Evolutionary conservation across 2,113 vertebrate genomes (phyloP).

Genomic region (Oxyura jamaicensis): DNA sequence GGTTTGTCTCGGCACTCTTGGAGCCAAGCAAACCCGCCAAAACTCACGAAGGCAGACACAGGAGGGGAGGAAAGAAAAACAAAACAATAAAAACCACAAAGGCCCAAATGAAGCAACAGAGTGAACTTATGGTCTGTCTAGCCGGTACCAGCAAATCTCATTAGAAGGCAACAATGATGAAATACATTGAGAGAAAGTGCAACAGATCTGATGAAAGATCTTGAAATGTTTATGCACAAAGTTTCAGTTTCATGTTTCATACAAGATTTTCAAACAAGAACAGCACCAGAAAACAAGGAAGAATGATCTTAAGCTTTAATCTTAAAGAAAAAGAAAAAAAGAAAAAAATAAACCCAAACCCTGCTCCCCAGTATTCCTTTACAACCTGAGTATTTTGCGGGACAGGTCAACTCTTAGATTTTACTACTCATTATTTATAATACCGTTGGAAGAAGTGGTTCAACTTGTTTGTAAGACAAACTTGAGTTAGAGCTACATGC

Average conservation of each 20-base stretch:
- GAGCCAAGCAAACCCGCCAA: background rate
- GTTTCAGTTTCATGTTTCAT: background rate
- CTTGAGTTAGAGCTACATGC: fast-evolving
- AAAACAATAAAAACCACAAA: background rate
- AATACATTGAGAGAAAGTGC: background rate
- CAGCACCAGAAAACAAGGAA: background rate
- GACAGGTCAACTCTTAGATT: background rate
- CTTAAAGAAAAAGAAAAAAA: background rate
- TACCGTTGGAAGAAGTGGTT: background rate
- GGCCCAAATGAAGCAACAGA: background rate
- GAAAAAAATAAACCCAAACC: too few relatives aligned
- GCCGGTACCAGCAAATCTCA: background rate
- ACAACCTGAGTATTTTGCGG: background rate
- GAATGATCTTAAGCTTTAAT: background rate
- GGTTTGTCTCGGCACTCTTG: background rate
- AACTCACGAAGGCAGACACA: background rate
- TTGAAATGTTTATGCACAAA: background rate
- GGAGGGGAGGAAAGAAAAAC: background rate
- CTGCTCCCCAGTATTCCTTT: background rate
- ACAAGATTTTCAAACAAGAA: background rate
- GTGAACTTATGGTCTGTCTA: conserved; percentile 22
- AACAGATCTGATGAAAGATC: background rate
- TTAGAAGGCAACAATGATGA: background rate
- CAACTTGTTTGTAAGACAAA: background rate
- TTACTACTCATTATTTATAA: background rate